These are phyloP conservation scores for Ethmia dodecea DNA, from an alignment of 2,888 invertebrate genomes.

Conservation along the genomic window DNA sequence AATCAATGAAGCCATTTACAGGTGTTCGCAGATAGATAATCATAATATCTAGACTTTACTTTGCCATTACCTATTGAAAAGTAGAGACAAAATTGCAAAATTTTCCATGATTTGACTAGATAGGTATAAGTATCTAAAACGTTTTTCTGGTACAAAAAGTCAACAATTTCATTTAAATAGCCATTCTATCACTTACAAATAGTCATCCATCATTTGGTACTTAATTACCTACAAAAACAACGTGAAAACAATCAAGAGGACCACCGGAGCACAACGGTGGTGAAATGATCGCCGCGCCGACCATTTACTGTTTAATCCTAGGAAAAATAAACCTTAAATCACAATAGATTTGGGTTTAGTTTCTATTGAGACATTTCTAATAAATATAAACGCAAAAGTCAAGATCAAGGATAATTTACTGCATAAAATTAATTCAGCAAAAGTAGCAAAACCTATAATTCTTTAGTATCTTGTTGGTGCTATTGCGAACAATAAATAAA, in stretches of 20 bases:
- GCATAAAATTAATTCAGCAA: neutral
- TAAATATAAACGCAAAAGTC: conserved; percentile 13
- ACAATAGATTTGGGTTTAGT: neutral
- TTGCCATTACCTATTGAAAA: too few species aligned
- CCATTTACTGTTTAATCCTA: neutral
- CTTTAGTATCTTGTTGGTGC: too few species aligned
- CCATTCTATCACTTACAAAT: neutral
- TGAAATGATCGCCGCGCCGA: conserved; percentile 17
- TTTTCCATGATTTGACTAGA: too few species aligned
- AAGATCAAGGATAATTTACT: conserved; percentile 36
- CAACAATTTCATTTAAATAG: too few species aligned
- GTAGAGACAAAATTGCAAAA: too few species aligned
- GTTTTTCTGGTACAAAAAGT: too few species aligned
- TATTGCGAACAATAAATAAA: too few species aligned
- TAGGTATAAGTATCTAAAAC: too few species aligned
- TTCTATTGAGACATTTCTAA: neutral
- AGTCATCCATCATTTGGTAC: neutral
- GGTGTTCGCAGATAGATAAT: too few species aligned
- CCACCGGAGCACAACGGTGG: conserved; percentile 22
- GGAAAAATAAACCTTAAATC: neutral
- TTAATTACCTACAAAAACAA: conserved; percentile 10
- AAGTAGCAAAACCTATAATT: neutral
- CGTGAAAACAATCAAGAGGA: conserved; percentile 12
- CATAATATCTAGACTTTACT: too few species aligned
- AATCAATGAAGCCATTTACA: too few species aligned